Base-by-base conservation (phyloP, 2,888 invertebrate species). In the Busseola fusca region DNA sequence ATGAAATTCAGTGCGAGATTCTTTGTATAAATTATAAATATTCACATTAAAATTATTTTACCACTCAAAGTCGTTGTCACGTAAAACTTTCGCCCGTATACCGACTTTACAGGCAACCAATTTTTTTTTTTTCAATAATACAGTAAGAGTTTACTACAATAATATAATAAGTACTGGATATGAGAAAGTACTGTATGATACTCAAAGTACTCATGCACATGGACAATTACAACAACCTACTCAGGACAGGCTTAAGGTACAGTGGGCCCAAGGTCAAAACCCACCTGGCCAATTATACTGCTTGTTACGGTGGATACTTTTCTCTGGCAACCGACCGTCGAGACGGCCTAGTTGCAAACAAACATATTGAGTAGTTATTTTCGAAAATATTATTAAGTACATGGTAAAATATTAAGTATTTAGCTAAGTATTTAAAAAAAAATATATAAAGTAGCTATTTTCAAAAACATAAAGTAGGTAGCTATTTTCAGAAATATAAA, bases 201-300 rank as follows among this genome's bases (percentile, higher is more conserved):
- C 48, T 78, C 72, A 69, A 79, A 80, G 73, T 78, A 77, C 76
- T 76, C 84, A 82, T 86, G 86, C 85, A 82, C 73, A 73, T 75
- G 30, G 74, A 76, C 67, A 72, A 60, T 69, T 68, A 79, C 69
- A 77, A 63, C 67, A 64, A 79, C 71, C 74, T 73, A 77, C 58
- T 62, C 25, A 72, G 66, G 72, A 74, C 78, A 81, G 76, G 71
- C 62, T 76, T 52, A 6, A 52, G 63, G 63, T 34, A 63, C 63
- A 63, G 52, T 63, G 18, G 63, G 63, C 1, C n/a, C n/a, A n/a
- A n/a, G 16, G 1, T n/a, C 12, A n/a, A 71, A 56, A 58, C 69
- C 27, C 30, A 54, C 30, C 42, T 42, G 42, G 14, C 21, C 30
- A 58, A 58, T 6, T 58, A 42, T 27, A 27, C 27, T 64, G 34